Percentiles rank a stretch among this genome's conserved stretches.
Conservation (phyloP, 2,888 invertebrate genomes). For the Drosophila borealis region DNA sequence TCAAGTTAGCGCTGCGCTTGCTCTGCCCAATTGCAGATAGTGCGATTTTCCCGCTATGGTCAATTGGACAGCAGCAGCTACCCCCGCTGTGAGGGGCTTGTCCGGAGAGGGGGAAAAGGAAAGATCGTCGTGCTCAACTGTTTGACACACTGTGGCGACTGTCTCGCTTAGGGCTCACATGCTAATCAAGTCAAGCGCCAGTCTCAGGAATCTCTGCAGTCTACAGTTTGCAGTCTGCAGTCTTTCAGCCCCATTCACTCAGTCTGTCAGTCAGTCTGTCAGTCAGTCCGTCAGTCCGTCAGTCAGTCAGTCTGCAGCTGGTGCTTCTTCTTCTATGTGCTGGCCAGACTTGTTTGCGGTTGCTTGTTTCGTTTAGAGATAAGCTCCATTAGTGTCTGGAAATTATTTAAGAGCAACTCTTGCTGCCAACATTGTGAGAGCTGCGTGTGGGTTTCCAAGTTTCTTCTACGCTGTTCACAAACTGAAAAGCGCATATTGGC, state of each 20-base stretch:
- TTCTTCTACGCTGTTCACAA: conserved; percentile 1
- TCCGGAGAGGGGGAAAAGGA: not conserved
- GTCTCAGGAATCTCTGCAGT: conserved; percentile 24
- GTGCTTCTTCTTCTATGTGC: conserved; percentile 11
- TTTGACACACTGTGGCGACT: conserved; percentile 61
- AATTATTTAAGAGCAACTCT: conserved; percentile 82
- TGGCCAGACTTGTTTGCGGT: conserved; percentile 75
- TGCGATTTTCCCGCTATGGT: conserved; percentile 57
- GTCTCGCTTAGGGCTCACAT: conserved; percentile 62
- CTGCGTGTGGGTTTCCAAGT: conserved; percentile 42
- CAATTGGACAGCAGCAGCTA: conserved; percentile 28
- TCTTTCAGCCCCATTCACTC: conserved; percentile 16
- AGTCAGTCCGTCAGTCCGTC: conserved; percentile 35
- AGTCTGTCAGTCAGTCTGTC: conserved; percentile 18
- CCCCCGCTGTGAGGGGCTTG: not conserved
- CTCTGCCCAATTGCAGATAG: conserved; percentile 64
- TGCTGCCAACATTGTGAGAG: conserved; percentile 47
- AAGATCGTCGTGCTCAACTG: conserved; percentile 51
- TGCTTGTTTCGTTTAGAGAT: conserved; percentile 83
- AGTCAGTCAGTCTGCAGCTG: conserved; percentile 12
- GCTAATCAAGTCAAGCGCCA: conserved; percentile 75
- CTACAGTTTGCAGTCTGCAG: conserved; percentile 24
- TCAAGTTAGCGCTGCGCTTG: conserved; percentile 74
- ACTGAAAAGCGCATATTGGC: not conserved
- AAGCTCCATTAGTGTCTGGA: conserved; percentile 85